Base-by-base conservation (phyloP, 1,140 invertebrate genomes). In the Schmidtea mediterranea region DNA sequence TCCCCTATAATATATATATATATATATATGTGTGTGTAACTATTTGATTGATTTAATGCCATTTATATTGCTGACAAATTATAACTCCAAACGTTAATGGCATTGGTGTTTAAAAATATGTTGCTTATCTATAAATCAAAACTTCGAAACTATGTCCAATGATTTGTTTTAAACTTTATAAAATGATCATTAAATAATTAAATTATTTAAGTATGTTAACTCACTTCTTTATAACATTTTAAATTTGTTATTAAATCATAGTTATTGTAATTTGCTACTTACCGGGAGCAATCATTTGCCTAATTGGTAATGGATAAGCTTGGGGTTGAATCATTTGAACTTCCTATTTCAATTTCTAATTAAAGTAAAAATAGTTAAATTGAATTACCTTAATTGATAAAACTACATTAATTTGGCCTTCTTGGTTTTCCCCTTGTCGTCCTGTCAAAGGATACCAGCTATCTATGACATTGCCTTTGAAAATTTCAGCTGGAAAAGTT, bases 361-460 rank as follows among this genome's bases (percentile, higher is more conserved):
- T 45, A 23, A 38, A 23, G 46, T 8, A 43, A 12, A 13, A 6
- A 10, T 16, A 38, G 38, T 18, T 19, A 48, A 19, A 37, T 10
- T n/a, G 3, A n/a, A n/a, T n/a, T n/a, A n/a, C 22, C 10, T 48
- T 15, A 6, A 41, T 70, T 19, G 68, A 65, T 45, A 75, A 59
- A 16, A 74, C 64, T 6, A 76, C 53, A 52, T 74, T 73, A 49
- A 76, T 67, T 40, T 75, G 73, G 32, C 87, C 87, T 67, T 94
- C 87, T 59, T 80, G 74, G 48, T 77, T 79, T 51, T 90, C 82
- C 9, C 87, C 87, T 64, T 83, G 81, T 62, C 82, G 82, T 21
- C 83, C 83, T 67, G 73, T 82, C 41, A 94, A 67, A 16, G 76
- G 74, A 62, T 78, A 86, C 83, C 84, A 92, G 58, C 89, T 80